phyloP scores from a whole-genome alignment of 23 tunicate species.

The Ascidia mentula region DNA sequence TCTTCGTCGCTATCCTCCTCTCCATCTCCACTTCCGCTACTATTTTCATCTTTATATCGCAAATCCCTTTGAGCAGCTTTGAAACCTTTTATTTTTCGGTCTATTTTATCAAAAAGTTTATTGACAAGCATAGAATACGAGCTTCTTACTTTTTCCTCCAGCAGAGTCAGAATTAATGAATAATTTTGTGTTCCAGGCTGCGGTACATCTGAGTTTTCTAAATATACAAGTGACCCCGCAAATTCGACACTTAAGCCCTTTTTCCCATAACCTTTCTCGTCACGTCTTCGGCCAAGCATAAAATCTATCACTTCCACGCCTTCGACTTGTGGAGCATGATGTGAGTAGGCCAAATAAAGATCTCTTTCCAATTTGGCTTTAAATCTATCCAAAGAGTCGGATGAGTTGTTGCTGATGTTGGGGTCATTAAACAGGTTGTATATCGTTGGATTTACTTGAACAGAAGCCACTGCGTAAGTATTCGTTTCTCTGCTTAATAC shows the following conservation, averaged over 20 bases:
- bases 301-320: background rate
- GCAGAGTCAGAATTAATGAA: background rate
- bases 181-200: background rate
- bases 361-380: background rate
- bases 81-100: background rate
- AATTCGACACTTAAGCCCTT: background rate
- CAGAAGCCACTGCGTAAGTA: background rate
- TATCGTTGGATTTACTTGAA: background rate
- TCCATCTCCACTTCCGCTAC: background rate
- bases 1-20: background rate
- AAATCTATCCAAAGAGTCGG: background rate
- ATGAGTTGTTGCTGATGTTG: background rate
- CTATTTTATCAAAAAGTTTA: background rate
- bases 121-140: background rate
- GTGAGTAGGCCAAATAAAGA: background rate
- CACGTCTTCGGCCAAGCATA: background rate
- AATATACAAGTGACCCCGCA: background rate
- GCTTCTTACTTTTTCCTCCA: background rate
- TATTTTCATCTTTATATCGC: background rate
- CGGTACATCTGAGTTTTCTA: background rate
- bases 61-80: too few species aligned
- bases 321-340: background rate
- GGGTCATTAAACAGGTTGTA: background rate
- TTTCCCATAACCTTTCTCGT: background rate
- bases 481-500: background rate